Percentiles rank a stretch among this genome's conserved stretches.
Evolutionary conservation across 2,888 invertebrate genomes (phyloP).

Genomic region (Cryptophagus acutangulus): DNA sequence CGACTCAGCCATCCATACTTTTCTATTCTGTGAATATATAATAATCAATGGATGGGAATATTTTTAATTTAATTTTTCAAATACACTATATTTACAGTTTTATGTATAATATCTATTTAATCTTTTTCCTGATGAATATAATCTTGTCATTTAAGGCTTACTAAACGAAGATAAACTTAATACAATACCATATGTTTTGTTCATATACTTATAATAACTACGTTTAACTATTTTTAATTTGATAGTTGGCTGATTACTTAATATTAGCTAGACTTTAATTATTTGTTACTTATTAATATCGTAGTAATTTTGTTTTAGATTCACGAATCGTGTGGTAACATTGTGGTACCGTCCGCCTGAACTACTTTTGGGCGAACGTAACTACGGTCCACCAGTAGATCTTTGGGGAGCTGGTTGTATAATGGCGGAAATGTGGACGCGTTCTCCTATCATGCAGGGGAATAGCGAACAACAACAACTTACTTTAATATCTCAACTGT

Average conservation of each 20-base stretch:
- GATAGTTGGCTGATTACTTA: background rate
- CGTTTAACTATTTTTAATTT: background rate
- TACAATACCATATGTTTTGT: too few relatives aligned
- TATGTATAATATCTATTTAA: too few relatives aligned
- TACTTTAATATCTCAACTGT: constrained; percentile 89
- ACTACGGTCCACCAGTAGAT: constrained; percentile 96
- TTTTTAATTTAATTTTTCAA: too few relatives aligned
- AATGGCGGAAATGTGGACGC: constrained; percentile 99
- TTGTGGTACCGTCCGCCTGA: constrained; percentile 86
- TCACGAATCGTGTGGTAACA: constrained; percentile 97
- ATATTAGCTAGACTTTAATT: too few relatives aligned
- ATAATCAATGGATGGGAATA: too few relatives aligned
- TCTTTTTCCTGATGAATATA: too few relatives aligned
- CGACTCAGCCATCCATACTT: too few relatives aligned
- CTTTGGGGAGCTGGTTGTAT: constrained; percentile 98
- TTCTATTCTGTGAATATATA: too few relatives aligned
- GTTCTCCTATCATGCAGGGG: constrained; percentile 92
- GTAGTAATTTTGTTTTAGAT: constrained; percentile 51
- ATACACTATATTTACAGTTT: too few relatives aligned
- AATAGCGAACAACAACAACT: constrained; percentile 95
- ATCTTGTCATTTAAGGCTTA: too few relatives aligned
- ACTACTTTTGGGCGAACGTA: constrained; percentile 73
- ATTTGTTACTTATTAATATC: too few relatives aligned
- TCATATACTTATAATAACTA: background rate
- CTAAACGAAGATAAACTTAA: too few relatives aligned